Evolutionary conservation across 2,888 invertebrate genomes (phyloP), one percentile per base, ranked within the genome.

Genomic region (Spodoptera picta): DNA sequence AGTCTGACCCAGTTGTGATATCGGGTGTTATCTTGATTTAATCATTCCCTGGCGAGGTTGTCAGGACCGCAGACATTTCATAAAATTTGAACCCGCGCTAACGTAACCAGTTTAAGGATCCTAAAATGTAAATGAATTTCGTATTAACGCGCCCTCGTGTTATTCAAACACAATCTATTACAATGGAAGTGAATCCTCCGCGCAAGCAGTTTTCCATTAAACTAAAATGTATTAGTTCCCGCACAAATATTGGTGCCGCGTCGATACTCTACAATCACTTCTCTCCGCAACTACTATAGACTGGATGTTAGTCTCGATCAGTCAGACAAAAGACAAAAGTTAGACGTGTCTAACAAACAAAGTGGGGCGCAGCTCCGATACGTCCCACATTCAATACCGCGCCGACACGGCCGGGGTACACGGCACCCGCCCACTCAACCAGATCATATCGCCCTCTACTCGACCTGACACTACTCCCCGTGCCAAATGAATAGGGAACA

Each of bases 301-400:
- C 79, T 79, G 63, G 60, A 75, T 66, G 68, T 81, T 71, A 65
- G 56, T 74, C 51, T 48, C 56, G 59, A 66, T 69, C 72, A 77
- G 68, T 69, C 72, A 77, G 68, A 79, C 74, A 14, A 14, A 14
- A 14, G 14, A 79, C 77, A 75, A 79, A 83, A 85, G 82, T 84
- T 83, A 69, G 77, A 67, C 61, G 69, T 67, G 65, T 69, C 54
- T 67, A 75, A 73, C 67, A 71, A 65, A 67, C 49, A 59, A 84
- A 85, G 75, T 85, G 60, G 81, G 76, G 53, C 80, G 62, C 46
- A 58, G 68, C 75, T 76, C 75, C 62, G 66, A 78, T 79, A 76
- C 70, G 67, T 54, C 36, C 73, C 42, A 66, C 65, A 73, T 70
- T 69, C 64, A 67, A 78, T 67, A 54, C 52, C 42, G 47, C 51